Conservation (phyloP, 1,140 invertebrate species). For the Copidosoma floridanum region DNA sequence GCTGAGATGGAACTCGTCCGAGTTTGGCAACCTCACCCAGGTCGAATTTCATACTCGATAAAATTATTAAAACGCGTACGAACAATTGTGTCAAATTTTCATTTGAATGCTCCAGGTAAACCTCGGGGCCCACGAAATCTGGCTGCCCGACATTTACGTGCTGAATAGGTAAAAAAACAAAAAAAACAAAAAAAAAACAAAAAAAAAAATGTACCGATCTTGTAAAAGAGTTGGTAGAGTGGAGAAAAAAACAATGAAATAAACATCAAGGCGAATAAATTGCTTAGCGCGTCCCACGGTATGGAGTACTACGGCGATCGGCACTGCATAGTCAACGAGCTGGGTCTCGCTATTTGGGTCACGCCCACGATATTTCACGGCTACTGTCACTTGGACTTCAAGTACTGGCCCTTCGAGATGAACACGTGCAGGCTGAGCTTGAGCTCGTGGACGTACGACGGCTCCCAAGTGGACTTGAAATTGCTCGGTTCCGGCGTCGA, state of each 20-base stretch:
- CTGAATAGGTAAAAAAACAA: conserved; percentile 61
- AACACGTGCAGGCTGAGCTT: conserved; percentile 67
- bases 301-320: conserved; percentile 64
- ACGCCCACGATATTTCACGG: conserved; percentile 67
- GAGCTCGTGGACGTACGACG: conserved; percentile 71
- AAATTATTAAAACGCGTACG: no score
- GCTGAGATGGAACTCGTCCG: conserved; percentile 62
- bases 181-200: no score
- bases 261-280: no score
- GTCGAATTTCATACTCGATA: no score
- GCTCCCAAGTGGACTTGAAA: conserved; percentile 64
- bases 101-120: no score
- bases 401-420: conserved; percentile 71
- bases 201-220: no score
- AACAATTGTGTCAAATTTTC: no score
- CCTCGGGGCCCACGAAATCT: conserved; percentile 65
- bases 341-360: conserved; percentile 67
- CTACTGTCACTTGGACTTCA: conserved; percentile 67
- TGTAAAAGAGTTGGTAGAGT: no score
- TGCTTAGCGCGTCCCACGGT: conserved; percentile 55
- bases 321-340: conserved; percentile 58
- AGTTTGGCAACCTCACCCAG: conserved; percentile 60
- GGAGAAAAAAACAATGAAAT: no score
- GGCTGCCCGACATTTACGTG: conserved; percentile 67
- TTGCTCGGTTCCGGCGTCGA: conserved; percentile 33